Evolutionary conservation across 2,888 invertebrate genomes (phyloP).

Genomic region (Andrena bucephala): DNA sequence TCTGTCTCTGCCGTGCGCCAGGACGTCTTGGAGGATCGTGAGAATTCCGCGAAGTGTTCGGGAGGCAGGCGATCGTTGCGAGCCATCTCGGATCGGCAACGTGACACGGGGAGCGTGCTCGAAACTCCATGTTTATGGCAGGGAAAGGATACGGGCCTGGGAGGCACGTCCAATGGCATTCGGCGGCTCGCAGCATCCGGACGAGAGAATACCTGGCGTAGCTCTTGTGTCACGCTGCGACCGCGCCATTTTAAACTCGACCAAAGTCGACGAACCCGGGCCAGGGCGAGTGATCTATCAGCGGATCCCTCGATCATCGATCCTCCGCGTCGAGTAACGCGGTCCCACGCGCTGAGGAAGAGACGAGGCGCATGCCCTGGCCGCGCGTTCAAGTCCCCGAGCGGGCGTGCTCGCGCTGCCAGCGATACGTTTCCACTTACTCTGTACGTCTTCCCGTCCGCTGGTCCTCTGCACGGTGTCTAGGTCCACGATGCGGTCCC

Average conservation of each 20-base stretch:
- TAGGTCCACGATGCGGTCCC: background rate
- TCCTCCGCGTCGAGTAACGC: background rate
- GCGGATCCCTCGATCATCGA: conserved; percentile 10
- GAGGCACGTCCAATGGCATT: conserved; percentile 62
- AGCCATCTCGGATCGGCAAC: conserved; percentile 45
- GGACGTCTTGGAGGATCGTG: conserved; percentile 30
- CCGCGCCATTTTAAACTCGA: conserved; percentile 69
- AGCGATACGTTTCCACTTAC: conserved; percentile 42
- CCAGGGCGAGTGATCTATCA: background rate
- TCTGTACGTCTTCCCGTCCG: background rate
- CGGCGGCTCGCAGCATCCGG: conserved; percentile 50
- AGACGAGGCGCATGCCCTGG: conserved; percentile 28
- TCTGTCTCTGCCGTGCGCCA: background rate
- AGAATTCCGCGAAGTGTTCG: conserved; percentile 43
- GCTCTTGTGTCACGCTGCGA: conserved; percentile 38
- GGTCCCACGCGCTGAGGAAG: conserved; percentile 13
- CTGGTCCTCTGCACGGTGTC: background rate
- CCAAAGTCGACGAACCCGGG: background rate
- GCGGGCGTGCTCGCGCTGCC: background rate
- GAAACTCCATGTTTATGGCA: conserved; percentile 50
- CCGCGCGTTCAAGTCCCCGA: conserved; percentile 61
- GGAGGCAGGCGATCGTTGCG: conserved; percentile 28
- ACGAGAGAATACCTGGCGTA: conserved; percentile 49
- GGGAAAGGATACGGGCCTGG: conserved; percentile 60
- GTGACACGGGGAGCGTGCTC: conserved; percentile 45